Conservation (phyloP, 2,113 vertebrate genomes). For the Ophthalmolycus amberensis region DNA sequence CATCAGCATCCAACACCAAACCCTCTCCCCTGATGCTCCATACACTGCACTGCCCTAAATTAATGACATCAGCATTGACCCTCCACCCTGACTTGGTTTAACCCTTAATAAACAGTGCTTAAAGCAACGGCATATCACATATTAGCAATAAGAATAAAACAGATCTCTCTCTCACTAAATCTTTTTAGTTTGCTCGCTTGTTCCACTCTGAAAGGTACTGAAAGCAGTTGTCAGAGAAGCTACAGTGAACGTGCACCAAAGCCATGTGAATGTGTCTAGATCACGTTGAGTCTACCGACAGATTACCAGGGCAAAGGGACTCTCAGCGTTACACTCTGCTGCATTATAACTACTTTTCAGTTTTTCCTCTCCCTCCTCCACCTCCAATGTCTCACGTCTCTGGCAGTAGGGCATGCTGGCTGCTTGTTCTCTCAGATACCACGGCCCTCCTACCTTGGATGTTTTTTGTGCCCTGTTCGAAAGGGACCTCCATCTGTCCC, state of each 20-base stretch:
- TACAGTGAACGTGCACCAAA: conserved; percentile 26
- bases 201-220: neutral
- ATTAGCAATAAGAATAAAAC: neutral
- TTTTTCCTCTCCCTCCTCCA: conserved; percentile 46
- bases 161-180: neutral
- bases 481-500: conserved; percentile 87
- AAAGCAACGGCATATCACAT: conserved; percentile 14
- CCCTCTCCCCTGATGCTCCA: conserved; percentile 29
- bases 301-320: conserved; percentile 36
- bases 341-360: conserved; percentile 58
- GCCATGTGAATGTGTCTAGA: conserved; percentile 12
- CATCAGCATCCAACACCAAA: conserved; percentile 71
- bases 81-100: conserved; percentile 44
- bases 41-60: conserved; percentile 4
- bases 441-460: conserved; percentile 80
- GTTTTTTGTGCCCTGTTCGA: conserved; percentile 77
- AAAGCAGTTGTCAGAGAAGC: conserved; percentile 4
- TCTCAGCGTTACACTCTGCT: conserved; percentile 32
- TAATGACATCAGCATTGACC: conserved; percentile 41
- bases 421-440: conserved; percentile 58
- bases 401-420: conserved; percentile 47
- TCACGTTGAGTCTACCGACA: conserved; percentile 18
- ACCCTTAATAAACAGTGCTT: conserved; percentile 21
- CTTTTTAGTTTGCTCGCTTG: neutral
- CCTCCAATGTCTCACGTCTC: conserved; percentile 53